Evolutionary conservation across 2,888 invertebrate species (phyloP).

Genomic region (Entomobrya multifasciata): DNA sequence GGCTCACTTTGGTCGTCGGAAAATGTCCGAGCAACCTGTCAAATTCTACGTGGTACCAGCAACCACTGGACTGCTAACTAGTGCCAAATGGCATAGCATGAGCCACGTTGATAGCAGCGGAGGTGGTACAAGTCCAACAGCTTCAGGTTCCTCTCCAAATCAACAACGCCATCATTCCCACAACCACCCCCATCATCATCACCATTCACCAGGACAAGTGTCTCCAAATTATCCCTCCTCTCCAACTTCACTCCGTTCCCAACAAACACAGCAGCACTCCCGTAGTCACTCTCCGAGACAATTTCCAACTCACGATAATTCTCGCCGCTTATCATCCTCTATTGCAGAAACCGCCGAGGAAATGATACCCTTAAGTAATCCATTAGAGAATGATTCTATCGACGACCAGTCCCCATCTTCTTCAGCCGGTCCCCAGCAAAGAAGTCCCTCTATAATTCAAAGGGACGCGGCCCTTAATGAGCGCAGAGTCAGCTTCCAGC

Average conservation of each 20-base stretch:
- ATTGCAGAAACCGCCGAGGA: conserved; percentile 41
- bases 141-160: neutral
- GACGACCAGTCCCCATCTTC: neutral
- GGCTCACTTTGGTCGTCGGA: conserved; percentile 74
- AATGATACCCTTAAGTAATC: neutral
- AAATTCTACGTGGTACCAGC: conserved; percentile 76
- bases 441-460: neutral
- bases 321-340: conserved; percentile 21
- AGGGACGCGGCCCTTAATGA: conserved; percentile 9
- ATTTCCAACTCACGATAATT: conserved; percentile 5
- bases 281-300: conserved; percentile 50
- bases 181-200: neutral
- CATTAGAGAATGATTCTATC: neutral
- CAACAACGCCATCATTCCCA: conserved; percentile 11
- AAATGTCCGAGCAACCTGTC: conserved; percentile 79
- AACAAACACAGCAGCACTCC: conserved; percentile 45
- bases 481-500: conserved; percentile 54
- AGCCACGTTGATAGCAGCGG: conserved; percentile 71
- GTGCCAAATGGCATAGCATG: conserved; percentile 79
- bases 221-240: neutral
- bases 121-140: neutral
- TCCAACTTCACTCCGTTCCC: conserved; percentile 39
- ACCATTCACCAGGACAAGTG: neutral
- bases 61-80: conserved; percentile 68
- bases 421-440: neutral